Conservation (phyloP, 2,888 invertebrate genomes). For the Oxytorus armatus region DNA sequence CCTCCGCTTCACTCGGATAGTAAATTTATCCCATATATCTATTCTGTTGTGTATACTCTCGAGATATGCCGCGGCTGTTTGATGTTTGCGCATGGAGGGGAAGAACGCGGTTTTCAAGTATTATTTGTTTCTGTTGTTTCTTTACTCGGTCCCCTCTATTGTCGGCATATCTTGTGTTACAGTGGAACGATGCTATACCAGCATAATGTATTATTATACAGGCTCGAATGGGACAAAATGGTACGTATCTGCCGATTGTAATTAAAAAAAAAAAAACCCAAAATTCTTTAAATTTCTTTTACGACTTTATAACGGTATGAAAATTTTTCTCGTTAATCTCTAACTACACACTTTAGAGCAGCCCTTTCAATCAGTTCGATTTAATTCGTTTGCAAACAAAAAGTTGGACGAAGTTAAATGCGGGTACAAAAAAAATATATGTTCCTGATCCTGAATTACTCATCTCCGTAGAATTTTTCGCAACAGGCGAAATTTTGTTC, state of each 20-base stretch:
- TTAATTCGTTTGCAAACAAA: neutral
- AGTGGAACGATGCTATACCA: constrained; percentile 33
- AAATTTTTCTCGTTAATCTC: neutral
- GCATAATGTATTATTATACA: constrained; percentile 7
- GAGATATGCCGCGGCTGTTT: constrained; percentile 65
- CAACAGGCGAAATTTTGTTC: constrained; percentile 14
- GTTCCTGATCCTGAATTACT: constrained; percentile 48
- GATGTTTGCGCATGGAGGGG: constrained; percentile 69
- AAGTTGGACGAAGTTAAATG: constrained; percentile 58
- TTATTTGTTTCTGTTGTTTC: constrained; percentile 71
- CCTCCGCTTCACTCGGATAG: constrained; percentile 42
- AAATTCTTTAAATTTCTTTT: neutral
- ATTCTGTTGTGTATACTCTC: constrained; percentile 24
- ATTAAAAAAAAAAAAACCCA: neutral
- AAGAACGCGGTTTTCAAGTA: constrained; percentile 61
- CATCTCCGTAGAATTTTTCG: constrained; percentile 42
- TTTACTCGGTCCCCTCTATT: constrained; percentile 56
- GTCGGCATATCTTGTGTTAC: constrained; percentile 34
- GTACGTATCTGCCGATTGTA: neutral
- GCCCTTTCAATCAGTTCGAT: too few relatives aligned
- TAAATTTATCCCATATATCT: constrained; percentile 18
- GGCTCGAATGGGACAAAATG: constrained; percentile 18
- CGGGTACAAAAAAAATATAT: constrained; percentile 74
- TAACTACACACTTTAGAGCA: too few relatives aligned
- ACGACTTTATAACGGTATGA: neutral